These are phyloP conservation scores for Kryptolebias marmoratus DNA, from an alignment of 2,113 vertebrate species.

Conservation along the genomic window DNA sequence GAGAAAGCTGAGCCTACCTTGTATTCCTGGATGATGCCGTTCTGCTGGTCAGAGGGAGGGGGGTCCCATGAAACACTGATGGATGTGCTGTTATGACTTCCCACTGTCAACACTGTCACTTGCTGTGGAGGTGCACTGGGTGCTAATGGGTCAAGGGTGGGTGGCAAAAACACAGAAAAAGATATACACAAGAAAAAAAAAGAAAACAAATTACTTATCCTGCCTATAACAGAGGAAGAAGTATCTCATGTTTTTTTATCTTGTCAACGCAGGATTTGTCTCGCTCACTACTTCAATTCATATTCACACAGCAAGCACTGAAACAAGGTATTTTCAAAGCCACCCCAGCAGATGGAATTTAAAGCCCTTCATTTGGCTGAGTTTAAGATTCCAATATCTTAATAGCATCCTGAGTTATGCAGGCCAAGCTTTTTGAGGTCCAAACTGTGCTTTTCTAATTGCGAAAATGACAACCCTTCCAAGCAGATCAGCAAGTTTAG, in stretches of 20 bases:
- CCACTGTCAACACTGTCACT: slow-evolving; percentile 93
- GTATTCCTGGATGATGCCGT: slow-evolving; percentile 98
- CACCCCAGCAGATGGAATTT: slow-evolving; percentile 48
- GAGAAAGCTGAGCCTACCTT: slow-evolving; percentile 82
- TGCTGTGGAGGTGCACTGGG: slow-evolving; percentile 96
- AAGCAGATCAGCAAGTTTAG: slow-evolving; percentile 41
- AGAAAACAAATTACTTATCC: slow-evolving; percentile 9
- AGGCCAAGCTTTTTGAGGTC: slow-evolving; percentile 16
- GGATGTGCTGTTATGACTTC: slow-evolving; percentile 95
- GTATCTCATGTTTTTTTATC: slow-evolving; percentile 19
- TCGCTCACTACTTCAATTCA: slow-evolving; percentile 38
- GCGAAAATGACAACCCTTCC: slow-evolving; percentile 28
- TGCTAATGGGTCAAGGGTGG: slow-evolving; percentile 83
- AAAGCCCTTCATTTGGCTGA: slow-evolving; percentile 52
- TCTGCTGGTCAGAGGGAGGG: slow-evolving; percentile 93
- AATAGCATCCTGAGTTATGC: slow-evolving; percentile 32
- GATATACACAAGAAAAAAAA: slow-evolving; percentile 11
- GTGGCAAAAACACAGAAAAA: slow-evolving; percentile 31
- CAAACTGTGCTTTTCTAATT: slow-evolving; percentile 36
- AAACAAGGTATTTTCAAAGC: slow-evolving; percentile 39
- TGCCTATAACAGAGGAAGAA: slow-evolving; percentile 6
- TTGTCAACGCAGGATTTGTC: slow-evolving; percentile 34
- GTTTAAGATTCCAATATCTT: slow-evolving; percentile 35
- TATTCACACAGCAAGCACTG: slow-evolving; percentile 50
- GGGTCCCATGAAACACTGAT: slow-evolving; percentile 99